Conservation (phyloP, 2,888 invertebrate genomes). For the Drosophila hamatofila region DNA sequence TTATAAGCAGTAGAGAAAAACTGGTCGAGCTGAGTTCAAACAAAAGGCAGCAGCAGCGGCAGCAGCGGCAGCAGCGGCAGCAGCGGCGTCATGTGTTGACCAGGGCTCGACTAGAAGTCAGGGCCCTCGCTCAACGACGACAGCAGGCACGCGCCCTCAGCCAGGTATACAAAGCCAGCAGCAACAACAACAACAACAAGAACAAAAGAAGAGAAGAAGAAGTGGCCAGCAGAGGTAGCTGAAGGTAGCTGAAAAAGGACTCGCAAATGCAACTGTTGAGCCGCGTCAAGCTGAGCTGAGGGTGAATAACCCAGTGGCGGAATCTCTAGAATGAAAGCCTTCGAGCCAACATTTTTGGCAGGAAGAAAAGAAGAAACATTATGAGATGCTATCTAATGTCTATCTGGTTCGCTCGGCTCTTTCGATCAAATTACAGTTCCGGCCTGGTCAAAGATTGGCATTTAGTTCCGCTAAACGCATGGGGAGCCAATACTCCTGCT, state of each 20-base stretch:
- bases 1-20: constrained; percentile 22
- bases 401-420: constrained; percentile 47
- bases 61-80: constrained; percentile 28
- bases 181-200: constrained; percentile 17
- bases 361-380: constrained; percentile 56
- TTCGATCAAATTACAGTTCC: constrained; percentile 84
- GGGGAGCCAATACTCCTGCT: constrained; percentile 18
- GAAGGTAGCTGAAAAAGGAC: constrained; percentile 52
- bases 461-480: constrained; percentile 70
- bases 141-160: constrained; percentile 82
- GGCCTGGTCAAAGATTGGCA: constrained; percentile 70
- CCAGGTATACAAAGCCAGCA: constrained; percentile 61
- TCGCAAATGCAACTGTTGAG: constrained; percentile 70
- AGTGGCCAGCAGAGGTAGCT: constrained; percentile 28
- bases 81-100: constrained; percentile 69
- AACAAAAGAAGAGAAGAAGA: constrained; percentile 32
- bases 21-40: constrained; percentile 29
- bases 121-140: constrained; percentile 70
- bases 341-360: constrained; percentile 55
- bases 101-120: constrained; percentile 29
- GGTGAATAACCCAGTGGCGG: constrained; percentile 63
- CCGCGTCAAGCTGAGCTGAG: constrained; percentile 38
- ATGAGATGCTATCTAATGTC: constrained; percentile 72
- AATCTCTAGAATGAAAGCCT: constrained; percentile 62
- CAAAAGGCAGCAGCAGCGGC: constrained; percentile 25